Evolutionary conservation across 1,140 invertebrate genomes (phyloP), one percentile per base, ranked within the genome.

Genomic region (Anoplolepis gracilipes): DNA sequence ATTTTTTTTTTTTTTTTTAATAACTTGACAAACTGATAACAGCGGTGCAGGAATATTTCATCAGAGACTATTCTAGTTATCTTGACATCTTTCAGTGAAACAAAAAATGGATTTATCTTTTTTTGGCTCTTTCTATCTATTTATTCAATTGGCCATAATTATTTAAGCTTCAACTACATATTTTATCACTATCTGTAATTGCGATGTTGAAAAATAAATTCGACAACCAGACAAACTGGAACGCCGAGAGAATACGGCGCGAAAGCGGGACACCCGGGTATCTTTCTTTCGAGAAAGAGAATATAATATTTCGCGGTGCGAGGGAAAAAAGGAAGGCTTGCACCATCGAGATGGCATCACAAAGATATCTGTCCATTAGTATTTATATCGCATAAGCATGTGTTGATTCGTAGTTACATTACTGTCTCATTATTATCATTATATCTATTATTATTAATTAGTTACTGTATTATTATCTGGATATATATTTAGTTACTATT

Each of bases 291-390:
- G 19, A 53, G 10, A 16, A 33, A 36, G 6, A n/a, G 1, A n/a
- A 28, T 13, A 28, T 42, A 69, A 36, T 36, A 69, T 53, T 72
- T 82, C 33, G 25, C 25, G 25, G 6, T 55, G 33, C 22, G 5
- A 5, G 25, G 22, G 33, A 11, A 70, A n/a, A n/a, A 33, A n/a
- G 16, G 25, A 39, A 42, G 33, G 10, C 28, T 49, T 84, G 73
- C 79, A 82, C 70, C 77, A 77, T 82, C 46, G 69, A 88, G 61
- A 89, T 73, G 36, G 69, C 76, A 89, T 67, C 85, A 89, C 85
- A 70, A 77, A 76, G 22, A 19, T 79, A 85, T 89, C 73, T 90
- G 89, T 90, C 78, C 88, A 90, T 61, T 90, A 90, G 84, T 87
- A 90, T 87, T 90, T 89, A 90, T 75, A 86, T 64, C 86, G 46